These are phyloP conservation scores for Ceratoteleas bidentatus DNA, from an alignment of 1,140 invertebrate species.

Conservation along the genomic window DNA sequence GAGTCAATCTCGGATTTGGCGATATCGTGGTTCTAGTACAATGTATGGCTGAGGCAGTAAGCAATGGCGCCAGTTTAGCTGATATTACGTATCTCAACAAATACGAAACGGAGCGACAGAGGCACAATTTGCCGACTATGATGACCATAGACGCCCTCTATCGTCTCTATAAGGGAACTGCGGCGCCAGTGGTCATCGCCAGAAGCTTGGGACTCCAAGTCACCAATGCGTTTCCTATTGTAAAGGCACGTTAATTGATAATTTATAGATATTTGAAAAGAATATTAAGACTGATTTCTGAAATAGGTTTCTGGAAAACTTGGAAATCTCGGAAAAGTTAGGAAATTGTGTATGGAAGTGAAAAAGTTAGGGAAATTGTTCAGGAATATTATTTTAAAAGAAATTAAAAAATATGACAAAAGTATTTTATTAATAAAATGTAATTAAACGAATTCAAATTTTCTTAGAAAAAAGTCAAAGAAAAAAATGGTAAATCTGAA, in stretches of 20 bases:
- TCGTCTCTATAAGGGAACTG: constrained; percentile 89
- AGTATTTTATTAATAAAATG: too few species aligned
- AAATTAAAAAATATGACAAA: too few species aligned
- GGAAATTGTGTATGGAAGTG: too few species aligned
- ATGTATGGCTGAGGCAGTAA: constrained; percentile 83
- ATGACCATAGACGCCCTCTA: constrained; percentile 93
- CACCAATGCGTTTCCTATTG: constrained; percentile 88
- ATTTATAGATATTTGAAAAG: too few species aligned
- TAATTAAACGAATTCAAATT: too few species aligned
- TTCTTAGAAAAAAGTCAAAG: too few species aligned
- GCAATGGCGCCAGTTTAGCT: constrained; percentile 86
- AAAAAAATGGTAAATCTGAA: too few species aligned
- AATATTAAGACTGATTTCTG: too few species aligned
- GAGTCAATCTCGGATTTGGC: constrained; percentile 98
- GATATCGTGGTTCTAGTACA: constrained; percentile 90
- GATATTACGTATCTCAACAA: constrained; percentile 86
- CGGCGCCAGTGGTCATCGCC: constrained; percentile 89
- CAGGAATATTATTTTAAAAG: too few species aligned
- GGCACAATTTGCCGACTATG: constrained; percentile 94
- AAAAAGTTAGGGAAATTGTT: too few species aligned
- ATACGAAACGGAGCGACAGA: constrained; percentile 93
- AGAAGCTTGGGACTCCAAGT: constrained; percentile 93
- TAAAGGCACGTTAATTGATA: constrained; percentile 85
- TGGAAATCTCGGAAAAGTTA: too few species aligned
- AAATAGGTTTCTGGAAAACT: too few species aligned